phyloP scores from a whole-genome alignment of 2,888 invertebrate species.

The Conchocele bisecta region DNA sequence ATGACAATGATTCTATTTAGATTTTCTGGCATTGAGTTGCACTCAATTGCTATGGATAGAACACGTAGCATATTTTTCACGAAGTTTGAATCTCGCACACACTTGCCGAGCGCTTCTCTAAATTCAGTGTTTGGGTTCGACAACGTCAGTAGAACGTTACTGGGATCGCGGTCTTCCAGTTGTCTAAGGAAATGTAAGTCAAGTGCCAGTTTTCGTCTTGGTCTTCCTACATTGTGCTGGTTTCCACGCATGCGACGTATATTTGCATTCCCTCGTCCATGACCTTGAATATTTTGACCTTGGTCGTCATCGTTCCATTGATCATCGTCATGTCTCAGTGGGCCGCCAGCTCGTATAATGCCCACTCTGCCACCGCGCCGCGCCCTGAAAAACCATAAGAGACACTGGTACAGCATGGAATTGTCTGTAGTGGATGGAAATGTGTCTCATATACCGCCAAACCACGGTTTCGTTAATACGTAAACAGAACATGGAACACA shows the following conservation, averaged over 20 bases:
- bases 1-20: constrained; percentile 39
- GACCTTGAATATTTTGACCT: constrained; percentile 5
- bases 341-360: constrained; percentile 18
- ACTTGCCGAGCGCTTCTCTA: constrained; percentile 13
- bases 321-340: background rate
- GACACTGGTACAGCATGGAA: too few species aligned
- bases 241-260: background rate
- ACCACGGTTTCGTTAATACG: too few species aligned
- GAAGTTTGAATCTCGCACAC: constrained; percentile 6
- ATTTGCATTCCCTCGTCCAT: background rate
- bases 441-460: too few species aligned
- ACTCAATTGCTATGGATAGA: constrained; percentile 49
- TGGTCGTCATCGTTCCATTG: constrained; percentile 25
- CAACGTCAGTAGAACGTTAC: constrained; percentile 26
- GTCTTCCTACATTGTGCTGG: background rate
- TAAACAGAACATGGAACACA: too few species aligned
- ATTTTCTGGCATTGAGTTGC: constrained; percentile 30
- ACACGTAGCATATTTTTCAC: constrained; percentile 27
- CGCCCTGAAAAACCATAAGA: too few species aligned
- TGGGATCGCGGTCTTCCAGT: constrained; percentile 21
- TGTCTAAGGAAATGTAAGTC: constrained; percentile 8
- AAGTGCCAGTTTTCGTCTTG: constrained; percentile 1
- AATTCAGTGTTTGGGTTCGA: constrained; percentile 23
- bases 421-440: too few species aligned
- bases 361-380: constrained; percentile 1